A percentile compares a stretch with the other conserved stretches of the same genome.
phyloP scores from a whole-genome alignment of 1,140 invertebrate genomes.

The Idris sp. region DNA sequence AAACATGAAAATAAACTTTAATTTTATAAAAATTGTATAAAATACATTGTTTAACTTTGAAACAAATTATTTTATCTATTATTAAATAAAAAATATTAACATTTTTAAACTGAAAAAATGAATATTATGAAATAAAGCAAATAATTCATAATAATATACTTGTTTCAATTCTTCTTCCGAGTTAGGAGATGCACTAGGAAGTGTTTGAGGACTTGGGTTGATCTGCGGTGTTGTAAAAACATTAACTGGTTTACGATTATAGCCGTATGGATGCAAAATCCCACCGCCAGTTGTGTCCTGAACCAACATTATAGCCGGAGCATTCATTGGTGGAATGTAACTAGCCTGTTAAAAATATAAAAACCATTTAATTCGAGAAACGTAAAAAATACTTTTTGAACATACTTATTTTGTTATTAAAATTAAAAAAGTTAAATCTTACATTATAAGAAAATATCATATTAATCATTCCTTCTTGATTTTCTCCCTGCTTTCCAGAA shows the following conservation, averaged over 20 bases:
- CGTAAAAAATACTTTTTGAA: no score
- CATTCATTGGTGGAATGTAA: conserved; percentile 42
- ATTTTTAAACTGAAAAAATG: no score
- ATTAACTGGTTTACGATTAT: conserved; percentile 74
- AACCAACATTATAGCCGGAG: conserved; percentile 81
- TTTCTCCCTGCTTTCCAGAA: conserved; percentile 94
- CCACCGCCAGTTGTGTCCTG: conserved; percentile 74
- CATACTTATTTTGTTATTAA: no score
- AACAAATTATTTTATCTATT: no score
- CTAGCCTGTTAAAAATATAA: no score
- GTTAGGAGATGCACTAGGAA: conserved; percentile 72
- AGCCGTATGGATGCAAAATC: conserved; percentile 21
- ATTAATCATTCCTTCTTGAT: conserved; percentile 92
- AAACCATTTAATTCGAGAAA: no score
- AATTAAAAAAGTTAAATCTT: conserved; percentile 50
- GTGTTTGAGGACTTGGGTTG: conserved; percentile 67
- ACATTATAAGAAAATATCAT: conserved; percentile 88
- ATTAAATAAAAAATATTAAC: no score
- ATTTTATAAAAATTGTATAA: no score
- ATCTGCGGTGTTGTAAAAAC: conserved; percentile 74
- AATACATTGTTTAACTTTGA: no score
- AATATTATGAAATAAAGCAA: no score
- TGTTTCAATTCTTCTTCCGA: conserved; percentile 88
- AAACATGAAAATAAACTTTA: no score
- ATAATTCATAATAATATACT: no score